A percentile compares a stretch with the other conserved stretches of the same genome.
These are phyloP conservation scores for Parnassius mnemosyne DNA, from an alignment of 2,888 invertebrate species.

Conservation along the genomic window DNA sequence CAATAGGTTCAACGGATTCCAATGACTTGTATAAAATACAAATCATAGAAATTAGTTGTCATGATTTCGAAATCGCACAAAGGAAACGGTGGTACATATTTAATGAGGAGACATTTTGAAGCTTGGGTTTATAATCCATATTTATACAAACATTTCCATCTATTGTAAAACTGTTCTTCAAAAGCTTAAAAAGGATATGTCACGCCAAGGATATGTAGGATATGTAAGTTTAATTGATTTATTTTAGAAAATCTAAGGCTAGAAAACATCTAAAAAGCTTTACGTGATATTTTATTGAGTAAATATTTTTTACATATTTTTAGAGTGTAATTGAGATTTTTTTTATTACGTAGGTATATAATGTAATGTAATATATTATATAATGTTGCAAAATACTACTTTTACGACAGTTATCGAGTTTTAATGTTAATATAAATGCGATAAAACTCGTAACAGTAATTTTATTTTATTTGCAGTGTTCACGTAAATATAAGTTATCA, in stretches of 20 bases:
- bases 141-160: conserved; percentile 9
- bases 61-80: conserved; percentile 20
- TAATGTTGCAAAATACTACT: no score
- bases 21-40: no score
- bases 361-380: no score
- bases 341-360: no score
- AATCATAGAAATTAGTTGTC: no score
- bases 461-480: background rate
- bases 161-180: conserved; percentile 11
- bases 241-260: conserved; percentile 10
- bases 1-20: no score
- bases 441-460: no score
- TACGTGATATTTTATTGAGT: conserved; percentile 5
- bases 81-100: background rate
- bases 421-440: no score
- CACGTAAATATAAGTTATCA: no score
- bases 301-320: background rate
- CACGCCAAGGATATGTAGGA: background rate
- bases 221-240: background rate
- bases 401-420: no score
- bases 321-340: no score
- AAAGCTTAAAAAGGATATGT: background rate
- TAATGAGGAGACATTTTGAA: conserved; percentile 1
- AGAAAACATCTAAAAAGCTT: conserved; percentile 6
- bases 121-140: conserved; percentile 14